Evolutionary conservation across 1,140 invertebrate genomes (phyloP), one percentile per base, ranked within the genome.

Genomic region (Zaprionus camerounensis): DNA sequence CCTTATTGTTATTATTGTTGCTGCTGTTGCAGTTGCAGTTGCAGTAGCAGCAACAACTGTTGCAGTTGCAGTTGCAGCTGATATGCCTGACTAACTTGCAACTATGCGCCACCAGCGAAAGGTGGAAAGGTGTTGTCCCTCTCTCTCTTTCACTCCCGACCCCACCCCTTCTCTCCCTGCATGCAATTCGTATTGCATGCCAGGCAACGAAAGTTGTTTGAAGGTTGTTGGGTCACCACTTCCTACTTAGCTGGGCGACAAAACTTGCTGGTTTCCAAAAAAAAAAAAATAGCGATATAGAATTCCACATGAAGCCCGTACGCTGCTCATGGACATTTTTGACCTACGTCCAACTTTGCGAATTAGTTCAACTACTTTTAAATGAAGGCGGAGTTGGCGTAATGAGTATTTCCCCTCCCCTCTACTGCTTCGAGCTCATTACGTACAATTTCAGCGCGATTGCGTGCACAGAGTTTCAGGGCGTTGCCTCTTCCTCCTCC

Each of bases 61-160:
- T 6, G 22, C 62, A 53, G 59, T 66, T 59, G 61, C 56, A 31
- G 28, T 55, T 53, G 49, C 46, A 53, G 56, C 58, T 70, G 83
- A 88, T 87, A 90, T 79, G 84, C 78, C 69, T 90, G 78, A 87
- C 81, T 84, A 88, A 90, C 81, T 82, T 81, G 75, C 84, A 73
- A 75, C 74, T 75, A 87, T 87, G 84, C 73, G 72, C 79, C 82
- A 49, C 53, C 24, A 80, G 83, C 80, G 81, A 87, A 87, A 88
- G 85, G 70, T 78, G 82, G 81, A 87, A 90, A 88, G 85, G 84
- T 90, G 82, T 87, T 82, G 78, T 51, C 61, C 71, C 15, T 44
- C 38, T 44, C 15, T 6, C 28, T 31, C 31, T 11, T 2, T 11
- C 9, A 11, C 31, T 31, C 31, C 31, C 31, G 3, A 31, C 31